Base-by-base conservation (phyloP, 2,797 vertebrate genomes). In the Florisuga fusca region DNA sequence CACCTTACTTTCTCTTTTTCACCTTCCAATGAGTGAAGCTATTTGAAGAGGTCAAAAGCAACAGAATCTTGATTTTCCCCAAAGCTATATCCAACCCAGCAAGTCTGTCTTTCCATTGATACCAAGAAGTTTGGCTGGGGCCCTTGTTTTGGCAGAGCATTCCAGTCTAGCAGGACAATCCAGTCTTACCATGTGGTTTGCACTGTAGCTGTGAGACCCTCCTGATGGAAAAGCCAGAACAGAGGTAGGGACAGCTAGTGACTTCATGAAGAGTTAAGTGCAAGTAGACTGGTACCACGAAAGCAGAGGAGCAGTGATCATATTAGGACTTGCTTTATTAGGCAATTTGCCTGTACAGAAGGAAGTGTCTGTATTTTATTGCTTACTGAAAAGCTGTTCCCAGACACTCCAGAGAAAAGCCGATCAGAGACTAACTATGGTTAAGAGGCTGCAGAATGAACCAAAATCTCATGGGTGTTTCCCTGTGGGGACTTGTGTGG, bases 241-340 rank as follows among this genome's bases (percentile, higher is more conserved):
- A 41, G 55, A 33, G 20, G 26, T 31, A 61, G 53, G 31, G 55
- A 54, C 9, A 69, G 27, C 12, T n/a, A 58, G 26, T 0, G 1
- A 33, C 26, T 21, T 69, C 11, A 19, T 54, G 46, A 64, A 55
- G 25, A 55, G 22, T 6, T 77, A 34, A 45, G 41, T 73, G 12
- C 0, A 0, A 55, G 19, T 7, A 59, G 34, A 54, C 38, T 16
- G 6, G 21, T 34, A 59, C 16, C 0, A 0, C 63, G 38, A 45
- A 89, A 91, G 50, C 1, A 77, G 51, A 51, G 34, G 10, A 67
- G 9, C 10, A 53, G 7, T 17, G 11, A 36, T 38, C 36, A 63
- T 59, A 34, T n/a, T 50, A 78, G 83, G 45, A 12, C 12, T 51
- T 74, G 6, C 15, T 71, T 64, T 71, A 41, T 33, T 55, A 75